Evolutionary conservation across 2,888 invertebrate genomes (phyloP).

Genomic region (Drosophila subsilvestris): DNA sequence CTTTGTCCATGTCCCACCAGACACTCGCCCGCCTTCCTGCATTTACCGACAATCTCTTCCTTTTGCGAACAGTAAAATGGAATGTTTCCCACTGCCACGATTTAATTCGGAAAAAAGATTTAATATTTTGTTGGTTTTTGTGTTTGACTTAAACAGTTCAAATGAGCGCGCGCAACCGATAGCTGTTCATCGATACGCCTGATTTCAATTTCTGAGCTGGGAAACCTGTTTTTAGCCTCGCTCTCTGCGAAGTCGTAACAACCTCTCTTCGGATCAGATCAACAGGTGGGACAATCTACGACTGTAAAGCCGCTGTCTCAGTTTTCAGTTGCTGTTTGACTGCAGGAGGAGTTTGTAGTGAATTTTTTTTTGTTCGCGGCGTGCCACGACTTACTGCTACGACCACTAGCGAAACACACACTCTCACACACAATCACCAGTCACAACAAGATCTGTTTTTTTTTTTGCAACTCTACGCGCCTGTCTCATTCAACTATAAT

Average conservation of each 20-base stretch:
- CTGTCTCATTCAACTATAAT: conserved; percentile 30
- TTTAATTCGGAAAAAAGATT: too few relatives aligned
- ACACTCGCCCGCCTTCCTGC: too few relatives aligned
- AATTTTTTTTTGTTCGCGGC: conserved; percentile 48
- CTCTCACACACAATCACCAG: conserved; percentile 9
- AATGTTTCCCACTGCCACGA: too few relatives aligned
- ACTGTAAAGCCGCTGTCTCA: conserved; percentile 23
- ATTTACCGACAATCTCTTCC: too few relatives aligned
- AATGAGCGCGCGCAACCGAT: neutral
- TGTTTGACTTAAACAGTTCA: neutral
- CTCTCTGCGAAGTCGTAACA: neutral
- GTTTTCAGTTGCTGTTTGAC: conserved; percentile 47
- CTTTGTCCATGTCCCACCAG: too few relatives aligned
- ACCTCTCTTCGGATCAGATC: conserved; percentile 1
- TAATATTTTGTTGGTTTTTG: too few relatives aligned
- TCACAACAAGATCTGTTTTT: conserved; percentile 25
- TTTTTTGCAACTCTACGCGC: conserved; percentile 27
- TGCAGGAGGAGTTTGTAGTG: conserved; percentile 50
- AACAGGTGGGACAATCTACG: conserved; percentile 17
- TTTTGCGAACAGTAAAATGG: too few relatives aligned
- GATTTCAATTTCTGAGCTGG: neutral
- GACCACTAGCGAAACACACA: conserved; percentile 4
- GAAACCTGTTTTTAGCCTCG: conserved; percentile 38
- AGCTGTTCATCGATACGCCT: neutral
- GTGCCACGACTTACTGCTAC: conserved; percentile 35